A percentile compares a stretch with the other conserved stretches of the same genome.
These are phyloP conservation scores for Daphoenositta chrysoptera DNA, from an alignment of 2,113 vertebrate genomes.

Conservation along the genomic window DNA sequence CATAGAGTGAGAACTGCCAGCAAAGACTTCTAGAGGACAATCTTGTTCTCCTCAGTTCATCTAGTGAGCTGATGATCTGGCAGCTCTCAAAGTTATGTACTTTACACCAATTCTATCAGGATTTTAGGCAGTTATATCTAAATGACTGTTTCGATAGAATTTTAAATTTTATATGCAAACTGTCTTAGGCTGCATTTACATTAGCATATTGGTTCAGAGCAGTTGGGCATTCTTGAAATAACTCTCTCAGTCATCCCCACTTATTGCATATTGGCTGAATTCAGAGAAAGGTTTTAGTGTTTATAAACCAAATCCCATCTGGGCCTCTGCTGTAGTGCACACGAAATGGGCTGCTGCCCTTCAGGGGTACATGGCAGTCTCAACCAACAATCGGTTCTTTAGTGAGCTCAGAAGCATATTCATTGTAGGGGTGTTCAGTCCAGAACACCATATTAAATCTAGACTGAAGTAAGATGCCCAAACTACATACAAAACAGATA, in stretches of 20 bases:
- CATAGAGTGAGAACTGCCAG: neutral
- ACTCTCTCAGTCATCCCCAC: neutral
- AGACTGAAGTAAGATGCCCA: neutral
- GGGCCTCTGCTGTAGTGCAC: neutral
- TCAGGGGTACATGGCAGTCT: neutral
- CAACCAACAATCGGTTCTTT: neutral
- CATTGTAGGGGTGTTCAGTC: neutral
- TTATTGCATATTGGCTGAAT: neutral
- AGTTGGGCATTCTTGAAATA: conserved; percentile 24
- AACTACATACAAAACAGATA: neutral
- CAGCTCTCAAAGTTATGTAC: neutral
- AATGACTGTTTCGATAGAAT: neutral
- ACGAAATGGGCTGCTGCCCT: neutral
- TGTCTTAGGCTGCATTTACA: neutral
- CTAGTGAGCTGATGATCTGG: neutral
- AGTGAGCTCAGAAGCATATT: neutral
- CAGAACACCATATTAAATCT: neutral
- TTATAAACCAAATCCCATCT: neutral
- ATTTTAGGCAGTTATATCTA: conserved; percentile 26
- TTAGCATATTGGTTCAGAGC: conserved; percentile 17
- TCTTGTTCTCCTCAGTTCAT: neutral
- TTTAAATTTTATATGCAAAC: conserved; percentile 22
- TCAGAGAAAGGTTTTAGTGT: neutral
- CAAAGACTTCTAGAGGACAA: conserved; percentile 1
- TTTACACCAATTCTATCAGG: neutral